Evolutionary conservation across 2,113 vertebrate genomes (phyloP).

Genomic region (Fukomys damarensis): DNA sequence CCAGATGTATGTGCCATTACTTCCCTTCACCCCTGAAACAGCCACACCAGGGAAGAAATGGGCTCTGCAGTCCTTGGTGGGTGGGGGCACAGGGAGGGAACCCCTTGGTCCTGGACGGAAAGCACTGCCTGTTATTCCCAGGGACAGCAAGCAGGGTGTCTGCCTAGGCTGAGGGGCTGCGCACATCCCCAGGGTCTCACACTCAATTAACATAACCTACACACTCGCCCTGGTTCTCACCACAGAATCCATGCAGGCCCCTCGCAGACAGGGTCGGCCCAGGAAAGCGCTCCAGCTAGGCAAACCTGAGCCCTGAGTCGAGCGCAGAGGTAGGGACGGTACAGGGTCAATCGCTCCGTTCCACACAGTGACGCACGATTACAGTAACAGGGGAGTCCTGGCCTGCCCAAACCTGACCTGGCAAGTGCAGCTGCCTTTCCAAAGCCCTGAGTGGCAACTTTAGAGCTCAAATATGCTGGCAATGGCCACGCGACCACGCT

Average conservation of each 20-base stretch:
- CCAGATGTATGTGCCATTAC: accelerated
- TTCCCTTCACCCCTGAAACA: not conserved
- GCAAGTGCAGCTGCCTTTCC: not conserved
- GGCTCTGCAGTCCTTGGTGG: not conserved
- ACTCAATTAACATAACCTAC: no score
- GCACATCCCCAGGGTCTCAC: accelerated
- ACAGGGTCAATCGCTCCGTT: not conserved
- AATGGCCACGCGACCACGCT: not conserved
- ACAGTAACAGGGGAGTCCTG: not conserved
- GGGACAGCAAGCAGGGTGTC: accelerated
- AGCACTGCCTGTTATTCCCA: not conserved
- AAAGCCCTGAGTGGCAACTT: not conserved
- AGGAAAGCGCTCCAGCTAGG: not conserved
- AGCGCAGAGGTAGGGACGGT: not conserved
- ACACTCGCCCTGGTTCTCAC: not conserved
- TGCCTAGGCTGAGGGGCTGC: accelerated
- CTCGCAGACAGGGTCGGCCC: accelerated
- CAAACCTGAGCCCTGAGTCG: not conserved
- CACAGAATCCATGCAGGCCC: not conserved
- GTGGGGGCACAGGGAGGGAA: not conserved
- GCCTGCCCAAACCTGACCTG: not conserved
- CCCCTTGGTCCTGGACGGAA: not conserved
- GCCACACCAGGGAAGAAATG: accelerated
- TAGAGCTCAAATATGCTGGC: accelerated
- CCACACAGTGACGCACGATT: accelerated